Conservation (phyloP, 1,140 invertebrate species). For the Homarus americanus region DNA sequence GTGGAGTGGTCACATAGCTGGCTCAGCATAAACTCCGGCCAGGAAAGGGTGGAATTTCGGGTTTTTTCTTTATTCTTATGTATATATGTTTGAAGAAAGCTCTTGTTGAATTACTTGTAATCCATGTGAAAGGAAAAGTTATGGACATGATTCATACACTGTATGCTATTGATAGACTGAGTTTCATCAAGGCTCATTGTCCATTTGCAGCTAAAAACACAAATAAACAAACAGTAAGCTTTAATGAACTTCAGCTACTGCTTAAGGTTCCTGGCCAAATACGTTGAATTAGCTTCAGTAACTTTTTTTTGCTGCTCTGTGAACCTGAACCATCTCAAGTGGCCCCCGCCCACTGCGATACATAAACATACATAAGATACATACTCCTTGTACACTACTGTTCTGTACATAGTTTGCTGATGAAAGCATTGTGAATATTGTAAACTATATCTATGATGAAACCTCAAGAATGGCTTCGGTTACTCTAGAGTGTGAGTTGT, state of each 20-base stretch:
- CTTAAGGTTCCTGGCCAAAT: slow-evolving; percentile 29
- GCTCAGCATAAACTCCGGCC: slow-evolving; percentile 41
- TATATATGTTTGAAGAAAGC: neutral
- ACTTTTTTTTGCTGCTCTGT: slow-evolving; percentile 38
- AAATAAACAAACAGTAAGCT: slow-evolving; percentile 2
- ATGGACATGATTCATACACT: neutral
- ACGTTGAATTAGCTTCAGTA: slow-evolving; percentile 45
- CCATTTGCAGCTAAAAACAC: slow-evolving; percentile 15
- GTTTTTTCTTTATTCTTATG: neutral
- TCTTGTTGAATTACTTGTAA: neutral
- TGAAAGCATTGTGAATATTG: slow-evolving; percentile 65
- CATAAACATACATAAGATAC: slow-evolving; percentile 51
- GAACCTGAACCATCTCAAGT: slow-evolving; percentile 46
- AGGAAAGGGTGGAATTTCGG: slow-evolving; percentile 31
- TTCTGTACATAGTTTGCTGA: slow-evolving; percentile 68
- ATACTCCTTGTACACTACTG: slow-evolving; percentile 40
- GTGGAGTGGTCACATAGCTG: slow-evolving; percentile 53
- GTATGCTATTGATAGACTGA: slow-evolving; percentile 21
- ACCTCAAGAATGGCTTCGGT: slow-evolving; percentile 49
- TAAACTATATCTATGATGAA: slow-evolving; percentile 63
- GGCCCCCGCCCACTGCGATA: slow-evolving; percentile 56
- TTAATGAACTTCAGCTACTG: slow-evolving; percentile 38
- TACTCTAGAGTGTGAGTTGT: slow-evolving; percentile 40
- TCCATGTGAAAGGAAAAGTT: neutral
- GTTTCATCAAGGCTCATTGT: slow-evolving; percentile 17